These are phyloP conservation scores for Myotis davidii DNA, from an alignment of 2,113 vertebrate species.

Conservation along the genomic window DNA sequence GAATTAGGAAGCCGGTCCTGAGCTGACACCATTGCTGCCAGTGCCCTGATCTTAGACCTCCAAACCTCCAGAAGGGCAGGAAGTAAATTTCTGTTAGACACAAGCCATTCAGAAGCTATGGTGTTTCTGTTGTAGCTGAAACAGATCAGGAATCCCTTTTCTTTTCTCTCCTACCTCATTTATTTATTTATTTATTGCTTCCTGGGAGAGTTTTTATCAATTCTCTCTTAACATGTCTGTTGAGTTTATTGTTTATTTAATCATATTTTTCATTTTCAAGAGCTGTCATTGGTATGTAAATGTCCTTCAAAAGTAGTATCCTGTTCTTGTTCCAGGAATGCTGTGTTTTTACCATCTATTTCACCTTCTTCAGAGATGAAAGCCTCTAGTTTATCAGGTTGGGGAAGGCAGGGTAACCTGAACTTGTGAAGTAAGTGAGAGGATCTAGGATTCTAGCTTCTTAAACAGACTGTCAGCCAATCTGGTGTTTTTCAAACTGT, in stretches of 20 bases:
- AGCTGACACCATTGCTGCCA: neutral
- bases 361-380: neutral
- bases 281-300: constrained; percentile 9
- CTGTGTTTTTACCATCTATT: neutral
- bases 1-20: neutral
- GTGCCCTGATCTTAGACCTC: neutral
- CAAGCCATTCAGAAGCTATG: neutral
- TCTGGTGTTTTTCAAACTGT: neutral
- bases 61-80: neutral
- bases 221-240: neutral
- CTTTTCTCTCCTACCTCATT: neutral
- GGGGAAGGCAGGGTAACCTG: neutral
- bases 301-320: constrained; percentile 14
- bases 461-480: neutral
- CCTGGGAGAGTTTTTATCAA: neutral
- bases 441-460: neutral
- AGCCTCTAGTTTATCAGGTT: neutral
- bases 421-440: neutral
- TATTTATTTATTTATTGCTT: neutral
- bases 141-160: neutral
- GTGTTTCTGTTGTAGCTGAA: neutral
- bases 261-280: constrained; percentile 29
- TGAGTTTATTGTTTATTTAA: neutral
- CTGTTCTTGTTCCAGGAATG: neutral
- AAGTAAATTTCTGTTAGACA: neutral